Conservation (phyloP, 2,888 invertebrate species). For the Hypselothyrea guttata region DNA sequence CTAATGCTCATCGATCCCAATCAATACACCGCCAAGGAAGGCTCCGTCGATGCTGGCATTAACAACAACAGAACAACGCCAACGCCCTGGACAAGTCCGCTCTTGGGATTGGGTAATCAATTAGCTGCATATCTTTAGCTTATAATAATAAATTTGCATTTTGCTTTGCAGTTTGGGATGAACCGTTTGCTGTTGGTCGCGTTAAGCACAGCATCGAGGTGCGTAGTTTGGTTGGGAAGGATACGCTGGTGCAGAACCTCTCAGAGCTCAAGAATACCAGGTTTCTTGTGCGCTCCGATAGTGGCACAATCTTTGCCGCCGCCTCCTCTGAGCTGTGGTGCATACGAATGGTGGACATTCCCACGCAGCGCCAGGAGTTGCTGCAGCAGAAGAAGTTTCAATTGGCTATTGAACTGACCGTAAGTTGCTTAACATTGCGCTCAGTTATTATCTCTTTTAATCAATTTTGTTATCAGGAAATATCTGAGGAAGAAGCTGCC, state of each 20-base stretch:
- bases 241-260: slow-evolving; percentile 88
- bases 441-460: neutral
- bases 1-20: slow-evolving; percentile 92
- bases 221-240: slow-evolving; percentile 90
- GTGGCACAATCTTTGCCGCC: slow-evolving; percentile 92
- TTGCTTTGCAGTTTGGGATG: slow-evolving; percentile 88
- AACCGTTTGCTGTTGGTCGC: slow-evolving; percentile 94
- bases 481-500: slow-evolving; percentile 90
- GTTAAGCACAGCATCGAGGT: slow-evolving; percentile 92
- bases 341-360: slow-evolving; percentile 90
- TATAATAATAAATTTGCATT: neutral
- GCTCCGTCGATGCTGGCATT: slow-evolving; percentile 37
- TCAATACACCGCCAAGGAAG: slow-evolving; percentile 81
- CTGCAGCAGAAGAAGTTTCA: slow-evolving; percentile 96
- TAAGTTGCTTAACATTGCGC: slow-evolving; percentile 82
- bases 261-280: slow-evolving; percentile 89
- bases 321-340: slow-evolving; percentile 95
- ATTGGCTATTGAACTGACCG: slow-evolving; percentile 94
- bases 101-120: slow-evolving; percentile 76
- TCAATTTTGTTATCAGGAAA: slow-evolving; percentile 84
- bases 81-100: slow-evolving; percentile 78
- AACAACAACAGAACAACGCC: slow-evolving; percentile 58
- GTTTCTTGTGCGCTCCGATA: slow-evolving; percentile 88
- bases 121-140: too few species aligned
- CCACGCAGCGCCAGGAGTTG: slow-evolving; percentile 91